phyloP scores from a whole-genome alignment of 2,888 invertebrate genomes.

The Ichneumoninae sp. region DNA sequence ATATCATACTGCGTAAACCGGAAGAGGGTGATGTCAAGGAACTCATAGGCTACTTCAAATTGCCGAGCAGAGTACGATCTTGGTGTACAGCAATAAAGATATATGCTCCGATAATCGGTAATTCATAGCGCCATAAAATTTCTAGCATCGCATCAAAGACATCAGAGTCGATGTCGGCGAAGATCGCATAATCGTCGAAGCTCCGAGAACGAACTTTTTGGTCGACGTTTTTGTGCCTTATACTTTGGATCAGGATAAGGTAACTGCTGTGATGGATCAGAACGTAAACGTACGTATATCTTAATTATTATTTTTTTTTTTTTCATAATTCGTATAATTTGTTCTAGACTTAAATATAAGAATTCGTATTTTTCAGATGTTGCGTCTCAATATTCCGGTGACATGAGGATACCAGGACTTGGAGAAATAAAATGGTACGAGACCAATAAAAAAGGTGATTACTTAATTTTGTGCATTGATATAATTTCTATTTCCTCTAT shows the following conservation, averaged over 20 bases:
- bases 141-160: constrained; percentile 87
- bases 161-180: constrained; percentile 90
- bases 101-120: constrained; percentile 25
- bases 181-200: constrained; percentile 90
- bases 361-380: constrained; percentile 74
- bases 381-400: constrained; percentile 78
- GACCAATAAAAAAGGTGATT: constrained; percentile 17
- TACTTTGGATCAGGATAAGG: constrained; percentile 87
- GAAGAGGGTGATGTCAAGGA: constrained; percentile 85
- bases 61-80: constrained; percentile 86
- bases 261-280: constrained; percentile 86
- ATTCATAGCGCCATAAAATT: constrained; percentile 49
- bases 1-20: constrained; percentile 84
- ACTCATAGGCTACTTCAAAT: constrained; percentile 88
- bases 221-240: constrained; percentile 90
- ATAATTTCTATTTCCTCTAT: constrained; percentile 25
- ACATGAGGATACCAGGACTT: constrained; percentile 30
- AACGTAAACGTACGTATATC: constrained; percentile 84
- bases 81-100: background rate
- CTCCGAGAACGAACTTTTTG: constrained; percentile 86
- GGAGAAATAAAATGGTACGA: constrained; percentile 41
- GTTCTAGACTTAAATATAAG: background rate
- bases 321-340: background rate
- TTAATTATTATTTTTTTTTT: constrained; percentile 34
- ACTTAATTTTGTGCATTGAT: constrained; percentile 42